A percentile compares a stretch with the other conserved stretches of the same genome.
These are phyloP conservation scores for Patella depressa DNA, from an alignment of 2,888 invertebrate genomes.

Conservation along the genomic window DNA sequence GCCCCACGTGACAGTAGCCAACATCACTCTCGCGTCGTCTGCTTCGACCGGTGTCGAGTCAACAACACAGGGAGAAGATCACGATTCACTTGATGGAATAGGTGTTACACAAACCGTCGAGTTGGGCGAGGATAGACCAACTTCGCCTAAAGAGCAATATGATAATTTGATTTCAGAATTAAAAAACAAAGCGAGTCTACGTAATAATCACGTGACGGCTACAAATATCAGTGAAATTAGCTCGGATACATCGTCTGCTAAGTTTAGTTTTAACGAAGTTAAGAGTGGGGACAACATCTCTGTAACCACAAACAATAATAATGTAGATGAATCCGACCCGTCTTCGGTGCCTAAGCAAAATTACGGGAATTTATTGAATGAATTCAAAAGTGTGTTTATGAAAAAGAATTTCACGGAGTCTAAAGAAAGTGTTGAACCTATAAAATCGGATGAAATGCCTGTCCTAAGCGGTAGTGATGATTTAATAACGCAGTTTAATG, in stretches of 20 bases:
- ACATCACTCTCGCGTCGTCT: no score
- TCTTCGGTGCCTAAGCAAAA: neutral
- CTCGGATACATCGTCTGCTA: constrained; percentile 23
- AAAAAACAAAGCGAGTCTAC: neutral
- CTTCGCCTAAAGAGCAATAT: neutral
- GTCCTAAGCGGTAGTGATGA: neutral
- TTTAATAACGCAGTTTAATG: neutral
- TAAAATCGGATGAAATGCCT: neutral
- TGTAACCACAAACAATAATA: neutral
- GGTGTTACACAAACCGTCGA: no score
- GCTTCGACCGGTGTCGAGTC: no score
- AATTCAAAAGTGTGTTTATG: neutral
- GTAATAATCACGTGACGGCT: constrained; percentile 23
- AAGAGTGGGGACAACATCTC: neutral
- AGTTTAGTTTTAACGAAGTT: neutral
- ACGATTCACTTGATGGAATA: no score
- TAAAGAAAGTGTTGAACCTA: no score
- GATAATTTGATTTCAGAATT: neutral
- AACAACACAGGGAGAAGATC: no score
- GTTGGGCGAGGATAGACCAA: neutral
- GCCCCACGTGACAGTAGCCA: no score
- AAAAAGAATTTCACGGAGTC: neutral
- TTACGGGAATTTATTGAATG: neutral
- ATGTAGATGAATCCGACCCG: neutral
- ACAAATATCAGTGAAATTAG: neutral